phyloP scores from a whole-genome alignment of 2,888 invertebrate genomes.

The Hecatera dysodea region DNA sequence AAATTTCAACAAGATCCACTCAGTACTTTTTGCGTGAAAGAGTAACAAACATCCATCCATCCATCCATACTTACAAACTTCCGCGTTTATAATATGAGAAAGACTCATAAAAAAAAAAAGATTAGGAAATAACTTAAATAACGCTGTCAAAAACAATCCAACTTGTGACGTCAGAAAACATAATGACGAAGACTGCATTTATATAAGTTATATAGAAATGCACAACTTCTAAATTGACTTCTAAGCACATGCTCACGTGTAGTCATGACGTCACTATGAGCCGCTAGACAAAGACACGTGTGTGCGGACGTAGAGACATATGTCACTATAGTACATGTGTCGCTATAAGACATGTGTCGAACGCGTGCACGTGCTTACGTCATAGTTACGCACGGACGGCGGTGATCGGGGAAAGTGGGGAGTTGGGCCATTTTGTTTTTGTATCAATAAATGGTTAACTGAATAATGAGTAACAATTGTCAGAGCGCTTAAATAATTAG shows the following conservation, averaged over 20 bases:
- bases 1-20: too few species aligned
- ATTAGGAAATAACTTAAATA: neutral
- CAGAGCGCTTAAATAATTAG: too few species aligned
- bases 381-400: constrained; percentile 47
- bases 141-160: neutral
- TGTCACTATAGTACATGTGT: constrained; percentile 28
- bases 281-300: constrained; percentile 32
- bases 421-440: constrained; percentile 40
- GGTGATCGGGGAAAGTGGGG: constrained; percentile 4
- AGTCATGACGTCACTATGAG: constrained; percentile 42
- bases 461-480: too few species aligned
- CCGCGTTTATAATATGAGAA: too few species aligned
- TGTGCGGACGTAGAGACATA: constrained; percentile 43
- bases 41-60: too few species aligned
- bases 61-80: too few species aligned
- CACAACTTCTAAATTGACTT: constrained; percentile 2
- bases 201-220: neutral
- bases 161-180: neutral
- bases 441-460: neutral
- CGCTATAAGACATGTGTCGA: constrained; percentile 12
- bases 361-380: constrained; percentile 52
- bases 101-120: too few species aligned
- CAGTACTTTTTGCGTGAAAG: too few species aligned
- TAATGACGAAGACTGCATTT: constrained; percentile 1
- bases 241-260: constrained; percentile 38